A percentile compares a stretch with the other conserved stretches of the same genome.
Evolutionary conservation across 2,113 vertebrate species (phyloP).

Genomic region (Rattus rattus): DNA sequence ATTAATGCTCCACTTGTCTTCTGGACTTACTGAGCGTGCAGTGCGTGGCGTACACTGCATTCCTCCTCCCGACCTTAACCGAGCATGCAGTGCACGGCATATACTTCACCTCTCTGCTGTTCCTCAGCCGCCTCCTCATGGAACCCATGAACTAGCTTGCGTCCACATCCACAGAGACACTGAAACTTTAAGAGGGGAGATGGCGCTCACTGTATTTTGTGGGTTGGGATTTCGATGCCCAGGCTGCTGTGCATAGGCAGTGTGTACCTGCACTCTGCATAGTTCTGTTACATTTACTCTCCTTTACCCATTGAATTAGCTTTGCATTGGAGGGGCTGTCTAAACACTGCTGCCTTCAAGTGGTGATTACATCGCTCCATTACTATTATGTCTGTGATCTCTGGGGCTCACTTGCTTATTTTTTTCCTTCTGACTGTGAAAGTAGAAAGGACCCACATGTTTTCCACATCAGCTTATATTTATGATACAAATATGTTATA

Average conservation of each 20-base stretch:
- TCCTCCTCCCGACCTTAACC: neutral
- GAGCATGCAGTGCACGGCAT: neutral
- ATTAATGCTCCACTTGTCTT: neutral
- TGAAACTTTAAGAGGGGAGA: neutral
- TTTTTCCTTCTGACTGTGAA: slow-evolving; percentile 60
- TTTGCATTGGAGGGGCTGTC: neutral
- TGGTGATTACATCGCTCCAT: neutral
- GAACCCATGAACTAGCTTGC: neutral
- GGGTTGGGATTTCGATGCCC: neutral
- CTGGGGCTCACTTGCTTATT: slow-evolving; percentile 33
- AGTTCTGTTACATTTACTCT: neutral
- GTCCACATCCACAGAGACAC: neutral
- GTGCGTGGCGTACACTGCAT: fast-evolving
- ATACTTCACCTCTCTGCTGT: neutral
- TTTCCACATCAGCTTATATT: slow-evolving; percentile 57
- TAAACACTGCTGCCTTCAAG: neutral
- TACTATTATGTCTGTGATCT: slow-evolving; percentile 12
- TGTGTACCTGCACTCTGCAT: fast-evolving
- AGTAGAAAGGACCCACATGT: slow-evolving; percentile 21
- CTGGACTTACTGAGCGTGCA: neutral
- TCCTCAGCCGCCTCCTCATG: neutral
- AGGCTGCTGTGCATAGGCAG: neutral
- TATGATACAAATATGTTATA: slow-evolving; percentile 45
- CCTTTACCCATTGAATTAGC: neutral
- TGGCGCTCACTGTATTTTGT: neutral